Conservation (phyloP, 2,113 vertebrate genomes). For the Setophaga petechia region DNA sequence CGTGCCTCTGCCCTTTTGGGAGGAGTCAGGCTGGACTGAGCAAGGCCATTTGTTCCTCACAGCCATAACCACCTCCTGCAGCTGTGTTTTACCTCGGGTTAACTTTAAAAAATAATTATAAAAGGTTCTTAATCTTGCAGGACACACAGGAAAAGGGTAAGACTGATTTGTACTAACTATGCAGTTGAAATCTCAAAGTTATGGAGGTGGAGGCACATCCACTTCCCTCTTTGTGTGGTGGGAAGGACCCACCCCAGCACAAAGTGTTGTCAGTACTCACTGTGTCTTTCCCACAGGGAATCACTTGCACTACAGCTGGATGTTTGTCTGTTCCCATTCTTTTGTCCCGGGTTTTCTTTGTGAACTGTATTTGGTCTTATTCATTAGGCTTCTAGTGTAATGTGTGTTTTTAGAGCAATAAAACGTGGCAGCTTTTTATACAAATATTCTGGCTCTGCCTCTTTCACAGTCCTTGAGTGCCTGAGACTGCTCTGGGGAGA, state of each 20-base stretch:
- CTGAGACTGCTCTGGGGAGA: not conserved
- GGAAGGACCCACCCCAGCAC: not conserved
- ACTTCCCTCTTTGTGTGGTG: not conserved
- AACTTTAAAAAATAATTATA: not conserved
- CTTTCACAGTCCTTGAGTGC: not conserved
- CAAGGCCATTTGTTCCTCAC: not conserved
- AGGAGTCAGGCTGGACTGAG: not conserved
- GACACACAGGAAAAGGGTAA: not conserved
- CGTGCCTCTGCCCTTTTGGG: not conserved
- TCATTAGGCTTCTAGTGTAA: not conserved
- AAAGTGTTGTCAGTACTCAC: not conserved
- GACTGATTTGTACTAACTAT: constrained; percentile 9
- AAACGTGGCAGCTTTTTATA: constrained; percentile 7
- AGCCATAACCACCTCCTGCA: not conserved
- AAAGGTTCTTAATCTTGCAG: not conserved
- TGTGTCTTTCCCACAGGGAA: not conserved
- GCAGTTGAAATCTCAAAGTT: constrained; percentile 27
- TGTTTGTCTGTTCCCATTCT: not conserved
- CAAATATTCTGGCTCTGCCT: constrained; percentile 1
- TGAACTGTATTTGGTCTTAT: not conserved
- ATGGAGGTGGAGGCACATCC: not conserved
- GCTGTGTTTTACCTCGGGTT: not conserved
- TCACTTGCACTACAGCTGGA: constrained; percentile 49
- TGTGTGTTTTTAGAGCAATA: constrained; percentile 58
- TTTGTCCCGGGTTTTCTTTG: not conserved